Conservation (phyloP, 2,888 invertebrate species). For the Cheilosia vulpina region DNA sequence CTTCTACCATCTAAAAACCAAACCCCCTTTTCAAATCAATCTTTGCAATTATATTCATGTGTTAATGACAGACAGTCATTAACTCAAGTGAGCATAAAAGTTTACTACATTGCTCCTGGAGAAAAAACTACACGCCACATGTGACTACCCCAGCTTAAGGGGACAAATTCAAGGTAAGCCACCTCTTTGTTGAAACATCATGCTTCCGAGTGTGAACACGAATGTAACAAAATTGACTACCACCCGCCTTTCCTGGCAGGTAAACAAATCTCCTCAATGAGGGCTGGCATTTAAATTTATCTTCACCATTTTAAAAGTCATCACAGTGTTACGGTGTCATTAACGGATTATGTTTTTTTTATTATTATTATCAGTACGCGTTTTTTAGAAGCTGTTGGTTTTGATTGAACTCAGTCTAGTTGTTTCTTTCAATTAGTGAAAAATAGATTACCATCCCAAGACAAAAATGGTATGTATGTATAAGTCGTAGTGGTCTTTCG, state of each 20-base stretch:
- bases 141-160: too few species aligned
- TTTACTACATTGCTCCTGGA: not conserved
- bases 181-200: not conserved
- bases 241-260: too few species aligned
- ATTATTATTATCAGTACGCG: conserved; percentile 2
- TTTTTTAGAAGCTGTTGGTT: not conserved
- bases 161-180: too few species aligned
- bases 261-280: not conserved
- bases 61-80: not conserved
- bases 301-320: conserved; percentile 31
- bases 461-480: too few species aligned
- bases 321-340: conserved; percentile 25
- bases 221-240: not conserved
- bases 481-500: too few species aligned
- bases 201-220: not conserved
- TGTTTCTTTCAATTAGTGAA: too few species aligned
- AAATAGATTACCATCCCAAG: too few species aligned
- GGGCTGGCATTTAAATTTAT: conserved; percentile 1
- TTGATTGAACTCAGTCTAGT: not conserved
- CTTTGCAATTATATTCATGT: not conserved
- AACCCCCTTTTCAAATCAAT: too few species aligned
- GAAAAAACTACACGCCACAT: not conserved
- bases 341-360: conserved; percentile 7
- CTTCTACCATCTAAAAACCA: too few species aligned
- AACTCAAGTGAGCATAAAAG: conserved; percentile 1